phyloP scores from a whole-genome alignment of 1,140 invertebrate species.

The Mesaphorura yosii region DNA sequence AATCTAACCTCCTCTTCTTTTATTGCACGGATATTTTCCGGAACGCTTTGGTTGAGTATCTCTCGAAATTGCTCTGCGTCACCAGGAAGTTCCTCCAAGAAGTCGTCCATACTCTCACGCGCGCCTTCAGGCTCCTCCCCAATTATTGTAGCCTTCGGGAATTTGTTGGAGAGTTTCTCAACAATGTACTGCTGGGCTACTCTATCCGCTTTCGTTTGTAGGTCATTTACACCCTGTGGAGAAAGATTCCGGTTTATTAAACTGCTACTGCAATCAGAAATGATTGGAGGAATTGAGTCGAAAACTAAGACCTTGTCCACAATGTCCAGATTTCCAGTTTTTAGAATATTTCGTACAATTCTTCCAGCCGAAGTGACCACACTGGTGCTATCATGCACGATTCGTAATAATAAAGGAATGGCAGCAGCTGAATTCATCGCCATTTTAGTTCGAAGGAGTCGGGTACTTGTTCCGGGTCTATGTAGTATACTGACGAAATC shows the following conservation, averaged over 20 bases:
- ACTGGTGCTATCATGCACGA: conserved; percentile 62
- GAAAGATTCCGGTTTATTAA: too few relatives aligned
- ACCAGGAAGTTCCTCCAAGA: conserved; percentile 24
- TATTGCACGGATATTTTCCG: conserved; percentile 51
- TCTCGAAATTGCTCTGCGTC: conserved; percentile 51
- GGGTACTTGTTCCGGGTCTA: too few relatives aligned
- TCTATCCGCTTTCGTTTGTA: conserved; percentile 94
- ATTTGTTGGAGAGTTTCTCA: conserved; percentile 65
- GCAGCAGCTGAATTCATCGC: not conserved
- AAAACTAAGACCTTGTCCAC: conserved; percentile 78
- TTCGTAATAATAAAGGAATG: conserved; percentile 47
- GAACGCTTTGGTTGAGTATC: conserved; percentile 57
- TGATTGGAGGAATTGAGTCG: too few relatives aligned
- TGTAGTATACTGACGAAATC: too few relatives aligned
- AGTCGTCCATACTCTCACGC: conserved; percentile 38
- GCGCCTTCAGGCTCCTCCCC: conserved; percentile 67
- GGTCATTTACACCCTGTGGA: conserved; percentile 79
- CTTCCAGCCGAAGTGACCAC: conserved; percentile 68
- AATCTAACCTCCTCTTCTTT: conserved; percentile 43
- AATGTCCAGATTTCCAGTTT: conserved; percentile 74
- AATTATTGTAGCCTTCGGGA: conserved; percentile 76
- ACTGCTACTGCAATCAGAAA: too few relatives aligned
- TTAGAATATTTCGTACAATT: conserved; percentile 82
- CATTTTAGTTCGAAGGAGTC: too few relatives aligned
- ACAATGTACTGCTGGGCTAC: conserved; percentile 86